phyloP scores from a whole-genome alignment of 1,140 invertebrate genomes.

The Bombus huntii region DNA sequence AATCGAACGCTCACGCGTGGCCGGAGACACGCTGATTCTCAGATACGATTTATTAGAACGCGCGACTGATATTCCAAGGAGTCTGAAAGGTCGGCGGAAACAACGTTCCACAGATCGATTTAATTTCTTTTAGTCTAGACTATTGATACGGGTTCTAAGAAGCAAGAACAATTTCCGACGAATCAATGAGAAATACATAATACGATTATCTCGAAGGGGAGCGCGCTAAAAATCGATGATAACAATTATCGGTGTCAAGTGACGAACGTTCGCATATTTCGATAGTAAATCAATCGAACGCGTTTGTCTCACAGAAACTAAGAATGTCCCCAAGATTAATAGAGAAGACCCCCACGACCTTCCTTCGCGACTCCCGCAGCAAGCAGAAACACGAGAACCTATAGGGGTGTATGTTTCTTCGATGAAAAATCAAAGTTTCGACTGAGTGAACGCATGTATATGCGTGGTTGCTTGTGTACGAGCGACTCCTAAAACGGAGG shows the following conservation, averaged over 20 bases:
- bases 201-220: constrained; percentile 7
- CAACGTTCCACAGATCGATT: background rate
- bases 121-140: background rate
- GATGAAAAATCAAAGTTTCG: constrained; percentile 32
- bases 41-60: background rate
- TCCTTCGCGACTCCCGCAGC: too few species aligned
- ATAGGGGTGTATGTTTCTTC: background rate
- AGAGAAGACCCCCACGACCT: background rate
- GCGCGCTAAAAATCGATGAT: background rate
- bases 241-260: background rate
- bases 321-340: constrained; percentile 5
- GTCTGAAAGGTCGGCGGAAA: too few species aligned
- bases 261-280: background rate
- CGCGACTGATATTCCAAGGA: background rate
- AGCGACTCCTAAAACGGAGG: constrained; percentile 6
- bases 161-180: background rate
- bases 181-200: background rate
- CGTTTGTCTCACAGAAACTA: background rate
- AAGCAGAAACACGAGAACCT: background rate
- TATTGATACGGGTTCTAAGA: background rate
- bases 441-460: background rate
- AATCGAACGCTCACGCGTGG: background rate
- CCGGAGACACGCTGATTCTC: too few species aligned
- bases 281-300: background rate
- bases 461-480: background rate